Evolutionary conservation across 2,888 invertebrate genomes (phyloP).

Genomic region (Gymnoscelis rufifasciata): DNA sequence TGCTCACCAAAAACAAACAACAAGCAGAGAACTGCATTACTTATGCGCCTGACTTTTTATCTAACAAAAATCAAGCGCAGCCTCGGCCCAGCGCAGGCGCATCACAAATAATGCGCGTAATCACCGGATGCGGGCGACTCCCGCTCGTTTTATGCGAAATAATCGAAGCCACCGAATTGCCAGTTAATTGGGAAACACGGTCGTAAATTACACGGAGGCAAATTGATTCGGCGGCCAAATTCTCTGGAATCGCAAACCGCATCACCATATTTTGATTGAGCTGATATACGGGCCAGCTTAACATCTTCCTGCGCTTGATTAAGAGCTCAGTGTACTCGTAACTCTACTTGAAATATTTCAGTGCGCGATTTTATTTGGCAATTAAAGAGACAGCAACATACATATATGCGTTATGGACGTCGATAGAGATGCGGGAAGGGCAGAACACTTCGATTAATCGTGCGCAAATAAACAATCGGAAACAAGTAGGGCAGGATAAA

Average conservation of each 20-base stretch:
- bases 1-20: slow-evolving; percentile 64
- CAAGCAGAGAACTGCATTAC: slow-evolving; percentile 43
- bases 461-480: slow-evolving; percentile 42
- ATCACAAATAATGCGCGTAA: slow-evolving; percentile 75
- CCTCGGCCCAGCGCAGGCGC: slow-evolving; percentile 59
- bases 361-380: slow-evolving; percentile 48
- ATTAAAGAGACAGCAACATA: slow-evolving; percentile 25
- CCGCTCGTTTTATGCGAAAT: slow-evolving; percentile 75
- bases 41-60: slow-evolving; percentile 61
- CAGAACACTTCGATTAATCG: slow-evolving; percentile 34
- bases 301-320: slow-evolving; percentile 65
- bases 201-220: slow-evolving; percentile 67
- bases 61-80: slow-evolving; percentile 70
- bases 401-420: slow-evolving; percentile 24
- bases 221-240: slow-evolving; percentile 66
- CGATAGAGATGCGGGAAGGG: slow-evolving; percentile 31
- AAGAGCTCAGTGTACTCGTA: slow-evolving; percentile 55
- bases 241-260: slow-evolving; percentile 40
- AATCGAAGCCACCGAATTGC: slow-evolving; percentile 78
- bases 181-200: slow-evolving; percentile 76
- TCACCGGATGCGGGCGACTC: slow-evolving; percentile 78
- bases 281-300: slow-evolving; percentile 59
- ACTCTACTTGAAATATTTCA: slow-evolving; percentile 52
- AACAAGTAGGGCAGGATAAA: slow-evolving; percentile 48
- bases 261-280: slow-evolving; percentile 74